Conservation (phyloP, 1,140 invertebrate species). For the Euglossa dilemma region DNA sequence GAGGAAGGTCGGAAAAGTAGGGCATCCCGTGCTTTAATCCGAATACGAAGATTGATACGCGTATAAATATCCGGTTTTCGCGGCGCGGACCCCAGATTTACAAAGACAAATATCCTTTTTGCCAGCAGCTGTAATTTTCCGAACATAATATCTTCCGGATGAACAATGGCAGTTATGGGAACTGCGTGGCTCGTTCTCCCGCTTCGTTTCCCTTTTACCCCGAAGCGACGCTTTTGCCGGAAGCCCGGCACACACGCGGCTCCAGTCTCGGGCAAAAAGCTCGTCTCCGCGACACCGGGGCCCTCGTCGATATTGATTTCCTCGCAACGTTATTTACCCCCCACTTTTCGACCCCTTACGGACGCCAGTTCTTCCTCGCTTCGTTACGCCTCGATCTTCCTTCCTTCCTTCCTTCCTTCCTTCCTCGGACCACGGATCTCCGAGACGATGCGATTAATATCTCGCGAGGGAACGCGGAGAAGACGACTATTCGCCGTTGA, state of each 20-base stretch:
- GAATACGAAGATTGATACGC: neutral
- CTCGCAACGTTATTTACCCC: conserved; percentile 74
- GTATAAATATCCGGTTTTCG: neutral
- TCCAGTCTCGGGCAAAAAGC: conserved; percentile 63
- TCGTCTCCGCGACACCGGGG: conserved; percentile 70
- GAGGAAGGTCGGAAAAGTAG: neutral
- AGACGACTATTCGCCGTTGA: neutral
- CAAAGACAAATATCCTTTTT: neutral
- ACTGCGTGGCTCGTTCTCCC: neutral
- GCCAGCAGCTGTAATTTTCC: conserved; percentile 26
- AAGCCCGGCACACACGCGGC: neutral
- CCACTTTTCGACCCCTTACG: conserved; percentile 9
- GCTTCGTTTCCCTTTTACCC: too few species aligned
- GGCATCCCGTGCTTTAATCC: neutral
- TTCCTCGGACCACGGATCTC: too few species aligned
- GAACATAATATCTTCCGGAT: conserved; percentile 29
- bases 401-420: too few species aligned
- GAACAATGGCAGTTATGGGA: conserved; percentile 54
- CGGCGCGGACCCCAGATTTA: neutral
- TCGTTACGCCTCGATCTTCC: too few species aligned
- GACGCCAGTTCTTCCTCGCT: conserved; percentile 33
- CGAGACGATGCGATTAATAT: too few species aligned
- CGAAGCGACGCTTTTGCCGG: conserved; percentile 32
- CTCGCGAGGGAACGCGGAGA: too few species aligned
- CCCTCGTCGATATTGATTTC: conserved; percentile 76